phyloP scores from a whole-genome alignment of 2,888 invertebrate genomes.

The Dione juno region DNA sequence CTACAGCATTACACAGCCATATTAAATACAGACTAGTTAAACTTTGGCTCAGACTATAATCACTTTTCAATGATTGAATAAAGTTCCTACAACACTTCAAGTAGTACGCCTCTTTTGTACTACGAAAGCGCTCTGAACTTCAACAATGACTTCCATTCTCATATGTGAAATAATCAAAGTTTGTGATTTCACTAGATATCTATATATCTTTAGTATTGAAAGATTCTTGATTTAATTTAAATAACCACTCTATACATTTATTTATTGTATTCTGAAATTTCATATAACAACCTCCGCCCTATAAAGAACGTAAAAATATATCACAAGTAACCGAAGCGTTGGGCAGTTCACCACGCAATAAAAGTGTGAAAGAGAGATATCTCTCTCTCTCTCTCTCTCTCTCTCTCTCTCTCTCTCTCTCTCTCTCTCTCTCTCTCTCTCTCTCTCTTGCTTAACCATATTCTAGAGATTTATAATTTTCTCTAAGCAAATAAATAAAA shows the following conservation, averaged over 20 bases:
- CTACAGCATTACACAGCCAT: too few species aligned
- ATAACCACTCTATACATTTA: neutral
- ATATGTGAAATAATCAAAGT: constrained; percentile 18
- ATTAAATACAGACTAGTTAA: neutral
- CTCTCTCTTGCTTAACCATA: too few species aligned
- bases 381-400: too few species aligned
- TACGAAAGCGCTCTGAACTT: constrained; percentile 3
- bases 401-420: too few species aligned
- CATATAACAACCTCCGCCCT: too few species aligned
- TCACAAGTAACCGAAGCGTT: too few species aligned
- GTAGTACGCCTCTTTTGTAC: constrained; percentile 7
- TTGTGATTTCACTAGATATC: neutral
- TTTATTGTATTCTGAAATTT: neutral
- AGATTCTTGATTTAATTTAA: neutral
- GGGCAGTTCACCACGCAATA: too few species aligned
- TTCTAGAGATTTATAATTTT: too few species aligned
- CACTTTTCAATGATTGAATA: constrained; percentile 20
- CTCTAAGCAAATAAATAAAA: neutral
- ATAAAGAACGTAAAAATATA: too few species aligned
- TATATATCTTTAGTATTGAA: neutral
- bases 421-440: too few species aligned
- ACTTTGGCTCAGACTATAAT: constrained; percentile 15
- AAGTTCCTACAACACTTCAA: constrained; percentile 28
- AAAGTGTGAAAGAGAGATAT: too few species aligned
- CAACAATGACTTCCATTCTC: constrained; percentile 3